Conservation (phyloP, 2,113 vertebrate genomes). For the Cygnus atratus region DNA sequence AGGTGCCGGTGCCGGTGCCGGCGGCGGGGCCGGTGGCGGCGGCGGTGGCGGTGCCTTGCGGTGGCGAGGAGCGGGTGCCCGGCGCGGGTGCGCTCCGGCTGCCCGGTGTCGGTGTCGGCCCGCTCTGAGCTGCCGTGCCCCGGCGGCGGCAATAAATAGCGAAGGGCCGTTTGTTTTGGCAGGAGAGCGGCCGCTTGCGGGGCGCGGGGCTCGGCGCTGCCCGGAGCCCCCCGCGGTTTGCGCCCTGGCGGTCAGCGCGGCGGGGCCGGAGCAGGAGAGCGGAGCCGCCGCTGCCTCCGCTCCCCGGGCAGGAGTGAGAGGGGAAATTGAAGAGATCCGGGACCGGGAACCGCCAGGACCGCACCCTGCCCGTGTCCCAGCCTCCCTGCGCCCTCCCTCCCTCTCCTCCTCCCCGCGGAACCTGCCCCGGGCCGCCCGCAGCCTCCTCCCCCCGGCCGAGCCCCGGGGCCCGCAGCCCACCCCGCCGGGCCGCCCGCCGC, state of each 20-base stretch:
- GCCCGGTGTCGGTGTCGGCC: constrained; percentile 72
- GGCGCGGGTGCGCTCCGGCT: constrained; percentile 60
- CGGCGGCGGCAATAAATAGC: constrained; percentile 81
- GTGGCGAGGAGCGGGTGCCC: constrained; percentile 72
- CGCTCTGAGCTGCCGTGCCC: constrained; percentile 76
- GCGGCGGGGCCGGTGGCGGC: too few species aligned
- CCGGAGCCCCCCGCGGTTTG: constrained; percentile 81
- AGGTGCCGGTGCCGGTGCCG: too few species aligned
- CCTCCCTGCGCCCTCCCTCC: constrained; percentile 69
- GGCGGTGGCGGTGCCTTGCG: too few species aligned
- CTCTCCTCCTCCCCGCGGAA: constrained; percentile 82
- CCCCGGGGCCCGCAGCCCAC: constrained; percentile 44
- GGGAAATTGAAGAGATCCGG: constrained; percentile 87
- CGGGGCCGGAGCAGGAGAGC: constrained; percentile 38
- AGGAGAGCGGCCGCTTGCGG: constrained; percentile 40
- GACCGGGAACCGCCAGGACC: constrained; percentile 88
- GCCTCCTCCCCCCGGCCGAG: constrained; percentile 67
- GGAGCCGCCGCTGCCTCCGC: constrained; percentile 72
- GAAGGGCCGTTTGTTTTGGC: constrained; percentile 80
- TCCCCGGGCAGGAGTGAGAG: constrained; percentile 74
- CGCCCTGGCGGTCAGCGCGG: constrained; percentile 78
- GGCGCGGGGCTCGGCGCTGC: constrained; percentile 73
- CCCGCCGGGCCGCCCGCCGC: constrained; percentile 60
- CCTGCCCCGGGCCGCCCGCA: constrained; percentile 74
- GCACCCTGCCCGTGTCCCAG: constrained; percentile 88